Base-by-base conservation (phyloP, 1,140 invertebrate species). In the Pachyrhynchus sulphureomaculatus region DNA sequence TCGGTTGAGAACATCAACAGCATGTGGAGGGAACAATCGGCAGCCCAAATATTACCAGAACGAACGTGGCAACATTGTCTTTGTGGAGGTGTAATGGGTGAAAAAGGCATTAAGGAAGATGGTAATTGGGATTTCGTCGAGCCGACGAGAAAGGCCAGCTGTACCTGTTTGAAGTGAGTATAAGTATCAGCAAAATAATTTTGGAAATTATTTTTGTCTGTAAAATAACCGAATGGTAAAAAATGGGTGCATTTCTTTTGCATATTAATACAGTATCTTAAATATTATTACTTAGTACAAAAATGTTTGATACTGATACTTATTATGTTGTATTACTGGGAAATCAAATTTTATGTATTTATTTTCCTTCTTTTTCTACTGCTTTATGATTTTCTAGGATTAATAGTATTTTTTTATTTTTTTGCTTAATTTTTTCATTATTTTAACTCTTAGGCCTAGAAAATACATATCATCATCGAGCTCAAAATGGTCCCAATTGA, bases 121-220 rank as follows among this genome's bases (percentile, higher is more conserved):
- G 86, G 84, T 26, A 85, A 86, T 8, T 95, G 92, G 88, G 91
- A 93, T 72, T 95, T 95, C 78, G 81, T 86, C 41, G 94, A 98
- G 79, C 86, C 92, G 64, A 87, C 87, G 54, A 83, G 87, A 72
- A 92, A 91, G 78, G 84, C 86, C 68, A 82, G 81, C 67, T 95
- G 91, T 78, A 83, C 84, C 72, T 94, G 92, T 80, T 86, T 87
- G 75, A 86, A 86, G 84, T 86, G 77, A 84, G 84, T 82, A 23
- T n/a, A n/a, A n/a, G n/a, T n/a, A n/a, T n/a, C n/a, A n/a, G n/a
- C n/a, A n/a, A n/a, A n/a, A n/a, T n/a, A n/a, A n/a, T n/a, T n/a
- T n/a, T n/a, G n/a, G n/a, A n/a, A n/a, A n/a, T n/a, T n/a, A n/a
- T n/a, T n/a, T n/a, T n/a, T n/a, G n/a, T n/a, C n/a, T n/a, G n/a